A percentile compares a stretch with the other conserved stretches of the same genome.
Conservation (phyloP, 30 jellyfish, hydroid and myxozoan species). For the Turritopsis rubra region DNA sequence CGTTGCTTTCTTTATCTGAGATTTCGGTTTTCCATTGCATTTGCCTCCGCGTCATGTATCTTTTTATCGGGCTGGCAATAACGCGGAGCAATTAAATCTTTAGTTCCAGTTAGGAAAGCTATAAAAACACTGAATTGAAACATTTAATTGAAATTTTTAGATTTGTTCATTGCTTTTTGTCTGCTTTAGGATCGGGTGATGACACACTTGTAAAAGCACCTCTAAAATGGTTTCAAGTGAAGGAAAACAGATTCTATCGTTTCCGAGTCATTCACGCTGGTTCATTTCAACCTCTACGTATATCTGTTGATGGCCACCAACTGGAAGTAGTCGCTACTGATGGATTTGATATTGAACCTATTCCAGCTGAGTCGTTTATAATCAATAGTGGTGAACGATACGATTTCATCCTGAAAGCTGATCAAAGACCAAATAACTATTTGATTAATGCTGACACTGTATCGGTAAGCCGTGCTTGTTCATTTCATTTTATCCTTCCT, state of each 20-base stretch:
- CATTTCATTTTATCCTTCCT: too few species aligned
- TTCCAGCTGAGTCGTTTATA: conserved; percentile 55
- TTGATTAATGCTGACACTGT: conserved; percentile 56
- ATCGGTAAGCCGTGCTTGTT: too few species aligned
- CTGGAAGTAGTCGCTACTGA: conserved; percentile 67
- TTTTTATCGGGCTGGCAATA: too few species aligned
- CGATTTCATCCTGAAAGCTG: conserved; percentile 70
- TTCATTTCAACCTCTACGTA: conserved; percentile 63
- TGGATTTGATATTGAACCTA: conserved; percentile 56
- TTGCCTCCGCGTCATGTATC: too few species aligned
- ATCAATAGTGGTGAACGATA: conserved; percentile 81
- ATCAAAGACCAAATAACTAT: conserved; percentile 43
- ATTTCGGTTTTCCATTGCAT: too few species aligned
- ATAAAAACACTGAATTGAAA: too few species aligned
- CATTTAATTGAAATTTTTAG: too few species aligned
- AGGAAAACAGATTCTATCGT: conserved; percentile 48
- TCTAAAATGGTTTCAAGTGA: conserved; percentile 54
- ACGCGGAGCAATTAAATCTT: too few species aligned
- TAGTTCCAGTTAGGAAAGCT: too few species aligned
- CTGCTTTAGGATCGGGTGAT: too few species aligned
- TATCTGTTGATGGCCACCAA: conserved; percentile 74
- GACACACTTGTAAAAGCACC: conserved; percentile 44
- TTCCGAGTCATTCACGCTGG: conserved; percentile 83
- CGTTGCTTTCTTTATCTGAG: too few species aligned
- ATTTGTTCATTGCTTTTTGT: too few species aligned